A percentile compares a stretch with the other conserved stretches of the same genome.
Evolutionary conservation across 2,113 vertebrate genomes (phyloP).

Genomic region (Rana temporaria): DNA sequence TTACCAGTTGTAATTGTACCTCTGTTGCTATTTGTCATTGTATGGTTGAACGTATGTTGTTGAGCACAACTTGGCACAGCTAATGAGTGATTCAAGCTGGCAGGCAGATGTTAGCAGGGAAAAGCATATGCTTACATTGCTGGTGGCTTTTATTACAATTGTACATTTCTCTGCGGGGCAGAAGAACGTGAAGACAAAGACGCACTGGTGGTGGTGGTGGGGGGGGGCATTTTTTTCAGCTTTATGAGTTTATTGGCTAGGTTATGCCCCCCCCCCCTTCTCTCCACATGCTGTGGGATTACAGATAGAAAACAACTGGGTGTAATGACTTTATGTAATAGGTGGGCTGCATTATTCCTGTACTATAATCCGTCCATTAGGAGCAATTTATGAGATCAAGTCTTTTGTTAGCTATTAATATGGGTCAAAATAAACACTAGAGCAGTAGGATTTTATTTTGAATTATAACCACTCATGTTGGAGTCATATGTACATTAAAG

Average conservation of each 20-base stretch:
- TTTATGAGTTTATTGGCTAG: background rate
- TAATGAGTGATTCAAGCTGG: conserved; percentile 11
- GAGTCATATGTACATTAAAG: too few species aligned
- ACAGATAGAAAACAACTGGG: background rate
- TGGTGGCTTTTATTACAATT: conserved; percentile 18
- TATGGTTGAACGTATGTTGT: conserved; percentile 1
- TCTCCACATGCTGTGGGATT: background rate
- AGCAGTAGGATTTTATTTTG: background rate
- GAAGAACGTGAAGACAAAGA: background rate
- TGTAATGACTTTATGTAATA: background rate
- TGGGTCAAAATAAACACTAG: background rate
- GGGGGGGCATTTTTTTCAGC: background rate
- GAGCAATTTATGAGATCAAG: background rate
- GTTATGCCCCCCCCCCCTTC: background rate
- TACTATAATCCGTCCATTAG: background rate
- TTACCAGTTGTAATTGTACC: background rate
- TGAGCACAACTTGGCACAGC: background rate
- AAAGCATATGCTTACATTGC: conserved; percentile 25
- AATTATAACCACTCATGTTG: too few species aligned
- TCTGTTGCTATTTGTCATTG: background rate
- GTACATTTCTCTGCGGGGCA: background rate
- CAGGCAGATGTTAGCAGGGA: conserved; percentile 8
- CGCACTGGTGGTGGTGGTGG: background rate
- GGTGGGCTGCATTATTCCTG: background rate
- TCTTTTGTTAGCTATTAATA: background rate